phyloP scores from a whole-genome alignment of 1,140 invertebrate genomes.

The Leptopilina boulardi region DNA sequence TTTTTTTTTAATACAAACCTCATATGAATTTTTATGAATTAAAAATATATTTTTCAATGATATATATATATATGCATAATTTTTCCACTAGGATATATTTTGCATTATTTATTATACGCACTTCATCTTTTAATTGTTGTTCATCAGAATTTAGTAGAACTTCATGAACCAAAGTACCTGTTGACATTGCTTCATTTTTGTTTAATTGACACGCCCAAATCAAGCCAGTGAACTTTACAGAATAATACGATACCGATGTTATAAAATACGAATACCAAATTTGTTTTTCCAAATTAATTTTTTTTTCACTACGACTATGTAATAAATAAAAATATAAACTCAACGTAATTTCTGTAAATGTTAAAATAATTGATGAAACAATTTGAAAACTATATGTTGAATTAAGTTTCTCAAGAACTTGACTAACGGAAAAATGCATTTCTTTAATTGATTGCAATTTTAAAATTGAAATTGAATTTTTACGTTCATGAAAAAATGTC shows the following conservation, averaged over 20 bases:
- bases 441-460: conserved; percentile 47
- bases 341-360: conserved; percentile 51
- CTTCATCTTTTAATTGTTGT: conserved; percentile 48
- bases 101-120: conserved; percentile 6
- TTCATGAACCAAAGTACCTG: conserved; percentile 46
- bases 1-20: too few relatives aligned
- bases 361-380: conserved; percentile 43
- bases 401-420: conserved; percentile 44
- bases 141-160: conserved; percentile 45
- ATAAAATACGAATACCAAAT: conserved; percentile 53
- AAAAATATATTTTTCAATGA: too few relatives aligned
- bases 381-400: conserved; percentile 50
- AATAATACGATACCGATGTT: conserved; percentile 45
- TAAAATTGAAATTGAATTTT: conserved; percentile 42
- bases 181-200: conserved; percentile 49
- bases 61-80: too few relatives aligned
- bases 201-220: conserved; percentile 46
- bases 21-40: too few relatives aligned
- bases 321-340: conserved; percentile 56
- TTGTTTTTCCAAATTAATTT: conserved; percentile 50
- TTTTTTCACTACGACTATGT: conserved; percentile 37
- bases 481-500: conserved; percentile 44
- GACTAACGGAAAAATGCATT: conserved; percentile 45
- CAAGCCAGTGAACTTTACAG: conserved; percentile 35
- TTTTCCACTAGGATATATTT: not conserved